A percentile compares a stretch with the other conserved stretches of the same genome.
Evolutionary conservation across 1,140 invertebrate genomes (phyloP).

Genomic region (Drusus annulatus): DNA sequence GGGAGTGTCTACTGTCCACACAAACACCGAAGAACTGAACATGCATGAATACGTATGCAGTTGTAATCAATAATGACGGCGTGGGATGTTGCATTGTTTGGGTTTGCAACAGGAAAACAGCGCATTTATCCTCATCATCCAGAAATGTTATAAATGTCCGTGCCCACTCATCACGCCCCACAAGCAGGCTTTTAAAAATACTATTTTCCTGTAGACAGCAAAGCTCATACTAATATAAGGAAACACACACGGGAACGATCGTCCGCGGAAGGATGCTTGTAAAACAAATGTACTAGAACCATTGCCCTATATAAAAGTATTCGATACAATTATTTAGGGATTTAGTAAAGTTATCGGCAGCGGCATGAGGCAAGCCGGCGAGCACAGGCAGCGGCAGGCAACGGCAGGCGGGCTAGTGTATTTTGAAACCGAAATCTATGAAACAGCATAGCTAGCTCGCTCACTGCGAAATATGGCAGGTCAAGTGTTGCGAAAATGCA

Average conservation of each 20-base stretch:
- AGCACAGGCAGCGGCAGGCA: conserved; percentile 10
- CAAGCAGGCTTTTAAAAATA: too few relatives aligned
- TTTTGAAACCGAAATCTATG: conserved; percentile 58
- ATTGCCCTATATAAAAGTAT: too few relatives aligned
- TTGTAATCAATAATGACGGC: background rate
- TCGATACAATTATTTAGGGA: background rate
- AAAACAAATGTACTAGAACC: too few relatives aligned
- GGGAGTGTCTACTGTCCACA: background rate
- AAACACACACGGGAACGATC: too few relatives aligned
- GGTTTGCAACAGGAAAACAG: conserved; percentile 43
- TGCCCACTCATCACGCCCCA: too few relatives aligned
- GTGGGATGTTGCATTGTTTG: too few relatives aligned
- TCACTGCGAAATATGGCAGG: conserved; percentile 58
- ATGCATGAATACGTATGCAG: too few relatives aligned
- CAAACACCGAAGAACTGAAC: background rate
- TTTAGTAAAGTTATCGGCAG: background rate
- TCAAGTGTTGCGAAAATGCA: conserved; percentile 60
- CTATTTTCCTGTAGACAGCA: too few relatives aligned
- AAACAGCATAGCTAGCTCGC: conserved; percentile 45
- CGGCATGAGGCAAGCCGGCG: conserved; percentile 35
- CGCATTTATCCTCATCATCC: conserved; percentile 21
- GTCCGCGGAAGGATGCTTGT: too few relatives aligned
- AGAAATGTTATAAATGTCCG: too few relatives aligned
- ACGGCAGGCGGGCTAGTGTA: conserved; percentile 35
- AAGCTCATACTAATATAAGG: too few relatives aligned